A percentile compares a stretch with the other conserved stretches of the same genome.
These are phyloP conservation scores for Diceros bicornis DNA, from an alignment of 2,797 vertebrate species.

Conservation along the genomic window DNA sequence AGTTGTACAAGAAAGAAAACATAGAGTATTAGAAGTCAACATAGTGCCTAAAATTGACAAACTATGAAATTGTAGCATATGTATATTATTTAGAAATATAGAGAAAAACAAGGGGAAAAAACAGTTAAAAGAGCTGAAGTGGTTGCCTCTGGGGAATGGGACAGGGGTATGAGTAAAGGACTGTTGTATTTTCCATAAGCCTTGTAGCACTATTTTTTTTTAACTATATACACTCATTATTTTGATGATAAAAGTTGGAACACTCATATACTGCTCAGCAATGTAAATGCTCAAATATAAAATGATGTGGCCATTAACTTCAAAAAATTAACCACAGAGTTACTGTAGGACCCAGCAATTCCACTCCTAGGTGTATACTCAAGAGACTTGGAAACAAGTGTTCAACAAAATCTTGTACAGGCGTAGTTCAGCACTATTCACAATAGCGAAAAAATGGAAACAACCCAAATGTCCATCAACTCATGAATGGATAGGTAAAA, in stretches of 20 bases:
- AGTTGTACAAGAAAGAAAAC: slow-evolving; percentile 28
- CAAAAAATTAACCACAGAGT: slow-evolving; percentile 8
- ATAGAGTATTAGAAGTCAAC: background rate
- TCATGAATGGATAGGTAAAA: background rate
- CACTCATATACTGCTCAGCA: background rate
- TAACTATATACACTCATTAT: background rate
- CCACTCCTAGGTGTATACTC: background rate
- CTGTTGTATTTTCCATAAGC: background rate
- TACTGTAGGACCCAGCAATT: background rate
- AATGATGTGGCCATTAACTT: background rate
- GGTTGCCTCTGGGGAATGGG: background rate
- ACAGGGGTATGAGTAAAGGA: background rate
- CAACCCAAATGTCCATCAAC: background rate
- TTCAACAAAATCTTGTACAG: background rate
- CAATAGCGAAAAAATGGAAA: background rate
- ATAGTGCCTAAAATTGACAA: background rate
- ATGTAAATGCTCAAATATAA: background rate
- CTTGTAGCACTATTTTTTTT: background rate
- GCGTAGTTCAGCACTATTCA: background rate
- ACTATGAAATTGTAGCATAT: background rate
- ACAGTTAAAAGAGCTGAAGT: background rate
- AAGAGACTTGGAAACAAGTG: background rate
- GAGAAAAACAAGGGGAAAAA: background rate
- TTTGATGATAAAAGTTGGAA: slow-evolving; percentile 30
- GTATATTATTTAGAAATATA: background rate